A percentile compares a stretch with the other conserved stretches of the same genome.
These are phyloP conservation scores for Habropoda laboriosa DNA, from an alignment of 1,140 invertebrate species.

Conservation along the genomic window DNA sequence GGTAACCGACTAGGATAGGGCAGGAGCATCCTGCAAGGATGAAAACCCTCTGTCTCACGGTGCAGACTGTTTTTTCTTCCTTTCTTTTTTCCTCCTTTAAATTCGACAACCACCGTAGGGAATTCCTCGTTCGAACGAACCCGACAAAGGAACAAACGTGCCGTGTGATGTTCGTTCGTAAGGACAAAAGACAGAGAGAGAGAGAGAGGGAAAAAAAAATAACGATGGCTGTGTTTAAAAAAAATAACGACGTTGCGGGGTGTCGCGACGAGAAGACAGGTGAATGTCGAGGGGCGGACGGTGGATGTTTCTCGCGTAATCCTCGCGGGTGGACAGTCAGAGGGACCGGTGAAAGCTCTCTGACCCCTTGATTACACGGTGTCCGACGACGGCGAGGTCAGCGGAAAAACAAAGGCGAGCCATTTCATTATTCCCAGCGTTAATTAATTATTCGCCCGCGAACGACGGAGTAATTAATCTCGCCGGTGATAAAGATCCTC, in stretches of 20 bases:
- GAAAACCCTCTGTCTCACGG: conserved; percentile 49
- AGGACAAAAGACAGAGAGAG: too few species aligned
- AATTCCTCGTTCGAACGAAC: neutral
- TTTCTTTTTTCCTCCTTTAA: too few species aligned
- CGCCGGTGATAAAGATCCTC: conserved; percentile 62
- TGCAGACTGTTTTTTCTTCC: conserved; percentile 30
- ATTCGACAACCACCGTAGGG: neutral
- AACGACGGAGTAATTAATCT: conserved; percentile 77
- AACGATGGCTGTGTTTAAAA: neutral
- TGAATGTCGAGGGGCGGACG: neutral
- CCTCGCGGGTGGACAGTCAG: conserved; percentile 41
- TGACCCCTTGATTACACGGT: conserved; percentile 36
- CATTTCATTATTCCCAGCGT: conserved; percentile 75
- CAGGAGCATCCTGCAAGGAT: conserved; percentile 3
- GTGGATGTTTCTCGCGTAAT: conserved; percentile 20
- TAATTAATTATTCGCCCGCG: conserved; percentile 75
- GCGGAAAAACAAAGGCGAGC: conserved; percentile 52
- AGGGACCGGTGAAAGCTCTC: conserved; percentile 27
- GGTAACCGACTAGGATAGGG: conserved; percentile 38
- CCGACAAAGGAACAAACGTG: conserved; percentile 24
- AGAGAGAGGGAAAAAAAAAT: neutral
- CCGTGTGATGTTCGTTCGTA: conserved; percentile 38
- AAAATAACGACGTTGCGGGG: neutral
- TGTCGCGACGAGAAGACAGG: neutral
- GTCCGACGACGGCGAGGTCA: conserved; percentile 35